Percentiles rank a stretch among this genome's conserved stretches.
phyloP scores from a whole-genome alignment of 2,888 invertebrate species.

The Arrhopalites spinosus region DNA sequence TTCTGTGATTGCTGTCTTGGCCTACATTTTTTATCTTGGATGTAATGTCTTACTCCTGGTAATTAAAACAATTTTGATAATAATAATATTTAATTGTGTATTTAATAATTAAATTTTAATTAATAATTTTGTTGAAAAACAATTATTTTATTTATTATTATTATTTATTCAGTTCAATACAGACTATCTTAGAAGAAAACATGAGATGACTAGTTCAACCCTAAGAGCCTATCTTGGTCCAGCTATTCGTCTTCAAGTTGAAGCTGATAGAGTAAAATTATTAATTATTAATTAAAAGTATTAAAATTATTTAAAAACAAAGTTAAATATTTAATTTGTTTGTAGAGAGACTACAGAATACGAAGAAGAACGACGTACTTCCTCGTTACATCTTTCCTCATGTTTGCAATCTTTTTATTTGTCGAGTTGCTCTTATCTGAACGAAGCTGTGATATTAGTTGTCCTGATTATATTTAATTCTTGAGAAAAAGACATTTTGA shows the following conservation, averaged over 20 bases:
- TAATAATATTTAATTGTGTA: not conserved
- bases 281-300: not conserved
- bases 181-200: slow-evolving; percentile 8
- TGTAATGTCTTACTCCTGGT: not conserved
- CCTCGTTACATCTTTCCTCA: no score
- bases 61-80: not conserved
- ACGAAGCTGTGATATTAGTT: not conserved
- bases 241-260: not conserved
- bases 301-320: not conserved
- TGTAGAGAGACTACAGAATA: not conserved
- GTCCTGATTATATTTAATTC: not conserved
- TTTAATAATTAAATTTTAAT: not conserved
- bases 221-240: not conserved
- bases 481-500: no score
- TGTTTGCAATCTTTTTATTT: not conserved
- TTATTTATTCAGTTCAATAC: slow-evolving; percentile 3
- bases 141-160: not conserved
- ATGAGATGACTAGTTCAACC: not conserved
- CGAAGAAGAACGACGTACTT: not conserved
- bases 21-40: not conserved
- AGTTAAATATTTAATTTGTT: not conserved
- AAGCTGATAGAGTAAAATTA: not conserved
- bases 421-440: not conserved
- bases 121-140: not conserved
- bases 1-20: not conserved